These are phyloP conservation scores for Chamaetylas fuelleborni DNA, from an alignment of 2,113 vertebrate species.

Conservation along the genomic window DNA sequence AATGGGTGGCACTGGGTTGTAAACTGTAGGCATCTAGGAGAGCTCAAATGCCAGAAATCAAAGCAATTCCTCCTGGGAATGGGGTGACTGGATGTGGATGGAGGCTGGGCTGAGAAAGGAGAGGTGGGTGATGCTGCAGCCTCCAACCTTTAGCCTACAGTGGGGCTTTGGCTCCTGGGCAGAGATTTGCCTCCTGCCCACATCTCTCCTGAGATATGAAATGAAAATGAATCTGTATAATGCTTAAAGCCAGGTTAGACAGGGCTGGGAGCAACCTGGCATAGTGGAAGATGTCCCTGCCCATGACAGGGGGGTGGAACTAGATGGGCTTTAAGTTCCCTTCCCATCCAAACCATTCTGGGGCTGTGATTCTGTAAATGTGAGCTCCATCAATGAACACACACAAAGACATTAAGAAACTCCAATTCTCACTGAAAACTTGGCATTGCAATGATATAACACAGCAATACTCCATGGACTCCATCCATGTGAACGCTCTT, in stretches of 20 bases:
- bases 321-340: background rate
- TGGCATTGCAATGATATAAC: background rate
- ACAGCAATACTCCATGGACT: background rate
- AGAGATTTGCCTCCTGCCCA: background rate
- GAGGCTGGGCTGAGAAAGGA: background rate
- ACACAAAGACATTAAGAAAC: background rate
- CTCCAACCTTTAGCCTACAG: background rate
- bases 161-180: background rate
- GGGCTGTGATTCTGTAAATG: background rate
- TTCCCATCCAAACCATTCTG: background rate
- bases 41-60: background rate
- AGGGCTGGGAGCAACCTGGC: background rate
- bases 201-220: background rate
- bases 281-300: background rate
- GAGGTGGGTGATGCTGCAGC: accelerated
- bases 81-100: background rate
- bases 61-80: background rate
- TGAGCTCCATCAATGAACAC: background rate
- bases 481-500: background rate
- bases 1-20: background rate
- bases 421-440: background rate
- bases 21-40: background rate
- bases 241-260: background rate
- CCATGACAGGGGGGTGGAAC: background rate
- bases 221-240: background rate